Percentiles rank a stretch among this genome's conserved stretches.
These are phyloP conservation scores for Neomonachus schauinslandi DNA, from an alignment of 2,113 vertebrate genomes.

Conservation along the genomic window DNA sequence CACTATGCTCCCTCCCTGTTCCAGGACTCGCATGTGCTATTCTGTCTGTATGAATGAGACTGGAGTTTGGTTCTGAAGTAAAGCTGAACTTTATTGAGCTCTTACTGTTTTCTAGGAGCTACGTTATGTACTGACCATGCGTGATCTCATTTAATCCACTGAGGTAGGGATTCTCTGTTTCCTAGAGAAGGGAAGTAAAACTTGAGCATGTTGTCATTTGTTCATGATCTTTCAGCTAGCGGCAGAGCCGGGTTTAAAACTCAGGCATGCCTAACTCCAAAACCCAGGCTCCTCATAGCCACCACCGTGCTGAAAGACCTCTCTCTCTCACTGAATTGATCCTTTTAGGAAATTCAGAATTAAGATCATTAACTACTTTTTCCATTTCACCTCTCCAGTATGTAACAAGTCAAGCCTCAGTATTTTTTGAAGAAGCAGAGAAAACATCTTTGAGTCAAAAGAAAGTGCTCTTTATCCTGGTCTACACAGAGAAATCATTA, in stretches of 20 bases:
- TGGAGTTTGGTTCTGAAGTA: not conserved
- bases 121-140: not conserved
- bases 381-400: not conserved
- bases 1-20: not conserved
- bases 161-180: not conserved
- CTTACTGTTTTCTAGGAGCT: not conserved
- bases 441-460: constrained; percentile 63
- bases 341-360: constrained; percentile 25
- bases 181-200: not conserved
- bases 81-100: not conserved
- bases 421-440: constrained; percentile 68
- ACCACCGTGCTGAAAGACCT: not conserved
- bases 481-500: constrained; percentile 40
- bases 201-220: not conserved
- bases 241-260: not conserved
- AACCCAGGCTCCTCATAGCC: not conserved
- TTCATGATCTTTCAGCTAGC: not conserved
- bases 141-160: not conserved
- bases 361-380: not conserved
- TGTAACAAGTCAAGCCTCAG: not conserved
- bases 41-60: not conserved
- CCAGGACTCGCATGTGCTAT: not conserved
- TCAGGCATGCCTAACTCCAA: not conserved
- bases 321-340: not conserved
- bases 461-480: constrained; percentile 70